Conservation (phyloP, 2,888 invertebrate genomes). For the Spilarctia lutea region DNA sequence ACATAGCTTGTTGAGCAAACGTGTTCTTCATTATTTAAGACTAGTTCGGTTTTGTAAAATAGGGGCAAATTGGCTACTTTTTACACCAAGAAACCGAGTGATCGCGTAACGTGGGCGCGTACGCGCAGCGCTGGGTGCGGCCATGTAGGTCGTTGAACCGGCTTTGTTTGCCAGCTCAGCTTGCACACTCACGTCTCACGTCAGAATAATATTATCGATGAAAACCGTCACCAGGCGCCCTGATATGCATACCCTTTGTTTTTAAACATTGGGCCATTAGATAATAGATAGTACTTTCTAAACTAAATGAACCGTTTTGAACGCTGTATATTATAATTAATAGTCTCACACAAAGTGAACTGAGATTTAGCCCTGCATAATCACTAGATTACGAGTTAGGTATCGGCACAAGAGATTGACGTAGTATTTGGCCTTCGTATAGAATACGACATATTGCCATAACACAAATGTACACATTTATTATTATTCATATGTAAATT, state of each 20-base stretch:
- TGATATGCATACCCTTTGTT: slow-evolving; percentile 49
- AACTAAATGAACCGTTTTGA: slow-evolving; percentile 42
- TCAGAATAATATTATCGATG: slow-evolving; percentile 75
- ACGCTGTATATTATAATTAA: slow-evolving; percentile 62
- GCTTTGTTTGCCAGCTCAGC: slow-evolving; percentile 87
- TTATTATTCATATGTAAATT: slow-evolving; percentile 26
- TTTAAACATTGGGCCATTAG: slow-evolving; percentile 25
- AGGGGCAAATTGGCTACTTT: slow-evolving; percentile 50
- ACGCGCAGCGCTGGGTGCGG: slow-evolving; percentile 77
- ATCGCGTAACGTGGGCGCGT: slow-evolving; percentile 76
- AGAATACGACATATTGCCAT: slow-evolving; percentile 52
- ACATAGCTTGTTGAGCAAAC: background rate
- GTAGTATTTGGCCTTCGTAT: slow-evolving; percentile 58
- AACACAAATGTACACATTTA: slow-evolving; percentile 34
- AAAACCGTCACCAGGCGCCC: slow-evolving; percentile 58
- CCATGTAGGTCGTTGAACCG: slow-evolving; percentile 82
- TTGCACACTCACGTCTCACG: slow-evolving; percentile 70
- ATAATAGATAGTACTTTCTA: slow-evolving; percentile 15
- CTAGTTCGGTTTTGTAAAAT: slow-evolving; percentile 26
- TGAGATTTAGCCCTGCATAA: slow-evolving; percentile 63
- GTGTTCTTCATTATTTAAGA: background rate
- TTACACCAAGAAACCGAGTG: slow-evolving; percentile 56
- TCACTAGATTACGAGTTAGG: slow-evolving; percentile 20
- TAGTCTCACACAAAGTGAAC: slow-evolving; percentile 63
- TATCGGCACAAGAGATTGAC: slow-evolving; percentile 52